Evolutionary conservation across 2,113 vertebrate species (phyloP), one percentile per base, ranked within the genome.

Genomic region (Pterocles orientalis): DNA sequence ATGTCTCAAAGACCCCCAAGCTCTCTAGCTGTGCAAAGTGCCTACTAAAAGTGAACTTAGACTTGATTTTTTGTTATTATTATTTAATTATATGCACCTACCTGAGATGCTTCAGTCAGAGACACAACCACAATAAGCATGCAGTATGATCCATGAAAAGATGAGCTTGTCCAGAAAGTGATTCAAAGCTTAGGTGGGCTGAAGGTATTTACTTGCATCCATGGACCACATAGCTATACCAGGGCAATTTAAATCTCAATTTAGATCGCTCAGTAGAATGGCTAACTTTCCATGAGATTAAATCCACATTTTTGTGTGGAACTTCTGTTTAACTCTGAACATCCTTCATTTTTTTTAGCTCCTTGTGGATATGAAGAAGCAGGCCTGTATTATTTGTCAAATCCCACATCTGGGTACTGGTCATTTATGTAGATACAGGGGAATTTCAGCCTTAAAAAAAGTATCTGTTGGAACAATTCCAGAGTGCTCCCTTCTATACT

Each of bases 151-250:
- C 54, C 62, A 33, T 48, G 29, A 53, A 87, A 91, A 85, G 39
- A 82, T 48, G 5, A 70, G 14, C 12, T 70, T 57, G 16, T 75
- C 47, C 36, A 53, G 41, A 88, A 78, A 14, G 18, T 45, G 7
- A 87, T 53, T 57, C 4, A 75, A 58, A 45, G 54, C 26, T 45
- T 58, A 66, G 7, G 9, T 23, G 7, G 7, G 2, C n/a, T 90
- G 28, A 90, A 61, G 28, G 7, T 82, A 16, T 62, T 85, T 82
- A 48, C 4, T 61, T 16, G 4, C 3, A 1, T 82, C 24, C 56
- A 61, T 14, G 36, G 41, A 71, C 6, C 18, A 57, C 0, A 0
- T 24, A 58, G 47, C 9, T 3, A 53, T 82, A 77, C 3, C 26
- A 92, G 34, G 33, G 7, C 13, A 73, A 26, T 70, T 79, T 39